phyloP scores from a whole-genome alignment of 2,797 vertebrate genomes.

The Dallia pectoralis region DNA sequence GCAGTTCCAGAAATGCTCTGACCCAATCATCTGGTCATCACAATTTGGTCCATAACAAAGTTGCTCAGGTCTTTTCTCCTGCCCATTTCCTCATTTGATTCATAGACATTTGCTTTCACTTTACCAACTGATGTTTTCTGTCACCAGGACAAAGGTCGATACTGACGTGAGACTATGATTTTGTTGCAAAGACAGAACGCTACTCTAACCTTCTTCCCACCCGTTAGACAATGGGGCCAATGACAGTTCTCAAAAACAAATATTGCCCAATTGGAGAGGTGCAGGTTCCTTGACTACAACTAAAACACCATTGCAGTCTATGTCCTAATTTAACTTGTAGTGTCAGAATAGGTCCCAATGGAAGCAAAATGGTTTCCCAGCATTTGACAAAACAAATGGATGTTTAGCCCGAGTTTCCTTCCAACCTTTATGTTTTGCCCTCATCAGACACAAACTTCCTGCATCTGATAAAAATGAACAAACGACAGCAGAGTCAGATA shows the following conservation, averaged over 20 bases:
- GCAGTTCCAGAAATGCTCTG: too few relatives aligned
- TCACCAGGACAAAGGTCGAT: too few relatives aligned
- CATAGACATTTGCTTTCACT: too few relatives aligned
- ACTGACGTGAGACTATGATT: too few relatives aligned
- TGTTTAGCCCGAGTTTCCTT: conserved; percentile 4
- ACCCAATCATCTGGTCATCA: too few relatives aligned
- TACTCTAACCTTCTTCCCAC: conserved; percentile 21
- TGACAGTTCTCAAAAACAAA: conserved; percentile 27
- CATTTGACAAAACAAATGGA: conserved; percentile 12
- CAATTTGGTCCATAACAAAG: too few relatives aligned
- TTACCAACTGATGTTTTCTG: too few relatives aligned
- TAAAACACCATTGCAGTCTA: conserved; percentile 28
- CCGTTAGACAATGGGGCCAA: conserved; percentile 29
- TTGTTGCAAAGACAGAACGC: not conserved
- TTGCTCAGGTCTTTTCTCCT: too few relatives aligned
- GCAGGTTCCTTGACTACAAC: conserved; percentile 23
- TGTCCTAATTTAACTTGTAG: conserved; percentile 4
- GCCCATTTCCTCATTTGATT: too few relatives aligned
- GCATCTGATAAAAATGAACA: conserved; percentile 44
- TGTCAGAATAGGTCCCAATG: conserved; percentile 10
- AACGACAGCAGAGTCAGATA: too few relatives aligned
- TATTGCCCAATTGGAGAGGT: conserved; percentile 32
- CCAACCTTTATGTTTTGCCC: not conserved
- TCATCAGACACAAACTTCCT: conserved; percentile 37
- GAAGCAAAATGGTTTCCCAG: not conserved